A percentile compares a stretch with the other conserved stretches of the same genome.
Evolutionary conservation across 2,797 vertebrate genomes (phyloP).

Genomic region (Dendrocincla fuliginosa): DNA sequence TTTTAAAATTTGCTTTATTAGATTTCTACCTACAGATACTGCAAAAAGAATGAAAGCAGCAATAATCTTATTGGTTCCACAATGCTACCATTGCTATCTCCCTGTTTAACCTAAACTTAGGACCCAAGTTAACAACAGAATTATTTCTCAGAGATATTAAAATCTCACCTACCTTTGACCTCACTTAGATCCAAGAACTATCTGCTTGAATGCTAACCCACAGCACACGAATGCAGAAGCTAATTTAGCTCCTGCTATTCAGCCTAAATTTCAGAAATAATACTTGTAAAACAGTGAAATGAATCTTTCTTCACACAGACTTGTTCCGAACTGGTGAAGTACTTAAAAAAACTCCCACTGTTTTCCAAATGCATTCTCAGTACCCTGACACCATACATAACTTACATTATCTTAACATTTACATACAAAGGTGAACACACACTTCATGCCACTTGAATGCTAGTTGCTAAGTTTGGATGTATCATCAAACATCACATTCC

Average conservation of each 20-base stretch:
- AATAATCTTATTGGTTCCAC: not conserved
- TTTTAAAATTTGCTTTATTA: not conserved
- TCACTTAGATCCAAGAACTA: not conserved
- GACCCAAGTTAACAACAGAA: not conserved
- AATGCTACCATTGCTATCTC: fast-evolving
- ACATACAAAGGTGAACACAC: fast-evolving
- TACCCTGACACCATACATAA: not conserved
- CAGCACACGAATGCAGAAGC: not conserved
- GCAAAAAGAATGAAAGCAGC: not conserved
- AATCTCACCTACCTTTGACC: not conserved
- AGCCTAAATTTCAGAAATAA: not conserved
- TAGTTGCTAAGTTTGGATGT: not conserved
- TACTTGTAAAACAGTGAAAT: not conserved
- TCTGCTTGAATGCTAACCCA: not conserved
- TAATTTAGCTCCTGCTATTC: not conserved
- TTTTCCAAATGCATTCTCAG: not conserved
- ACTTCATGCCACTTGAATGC: not conserved
- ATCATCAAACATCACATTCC: not conserved
- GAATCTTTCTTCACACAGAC: not conserved
- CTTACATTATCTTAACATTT: not conserved
- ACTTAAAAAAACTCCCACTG: not conserved
- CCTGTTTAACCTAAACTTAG: not conserved
- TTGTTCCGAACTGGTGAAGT: not conserved
- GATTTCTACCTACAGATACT: not conserved
- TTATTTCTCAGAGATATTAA: not conserved